phyloP scores from a whole-genome alignment of 1,140 invertebrate genomes.

The Megathymus violae region DNA sequence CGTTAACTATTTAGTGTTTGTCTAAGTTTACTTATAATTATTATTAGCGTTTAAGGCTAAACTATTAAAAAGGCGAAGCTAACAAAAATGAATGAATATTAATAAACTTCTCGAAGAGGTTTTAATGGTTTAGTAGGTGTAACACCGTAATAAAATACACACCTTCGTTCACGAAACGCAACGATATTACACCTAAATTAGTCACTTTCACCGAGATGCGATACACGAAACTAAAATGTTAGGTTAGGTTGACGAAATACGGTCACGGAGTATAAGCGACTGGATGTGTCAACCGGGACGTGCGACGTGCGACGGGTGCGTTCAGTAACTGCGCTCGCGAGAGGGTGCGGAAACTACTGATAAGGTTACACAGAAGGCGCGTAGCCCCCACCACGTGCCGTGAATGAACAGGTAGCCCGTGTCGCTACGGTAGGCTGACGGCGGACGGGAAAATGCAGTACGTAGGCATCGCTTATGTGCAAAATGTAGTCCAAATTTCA shows the following conservation, averaged over 20 bases:
- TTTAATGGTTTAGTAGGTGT: background rate
- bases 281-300: slow-evolving; percentile 72
- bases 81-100: too few relatives aligned
- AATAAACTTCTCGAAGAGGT: too few relatives aligned
- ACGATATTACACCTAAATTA: slow-evolving; percentile 40
- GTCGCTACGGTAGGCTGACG: slow-evolving; percentile 57
- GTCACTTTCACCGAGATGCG: slow-evolving; percentile 56
- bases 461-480: slow-evolving; percentile 14
- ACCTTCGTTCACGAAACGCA: slow-evolving; percentile 47
- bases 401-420: slow-evolving; percentile 71
- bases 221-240: slow-evolving; percentile 12
- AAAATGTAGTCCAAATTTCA: slow-evolving; percentile 7
- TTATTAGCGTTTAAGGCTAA: too few relatives aligned
- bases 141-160: slow-evolving; percentile 50
- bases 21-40: background rate
- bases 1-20: background rate
- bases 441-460: slow-evolving; percentile 52
- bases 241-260: slow-evolving; percentile 15
- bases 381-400: slow-evolving; percentile 71
- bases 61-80: too few relatives aligned
- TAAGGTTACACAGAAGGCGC: slow-evolving; percentile 80
- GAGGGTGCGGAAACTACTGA: slow-evolving; percentile 81
- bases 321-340: slow-evolving; percentile 74
- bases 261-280: slow-evolving; percentile 47
- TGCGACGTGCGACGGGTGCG: slow-evolving; percentile 74